phyloP scores from a whole-genome alignment of 2,113 vertebrate species.

The Casuarius casuarius region DNA sequence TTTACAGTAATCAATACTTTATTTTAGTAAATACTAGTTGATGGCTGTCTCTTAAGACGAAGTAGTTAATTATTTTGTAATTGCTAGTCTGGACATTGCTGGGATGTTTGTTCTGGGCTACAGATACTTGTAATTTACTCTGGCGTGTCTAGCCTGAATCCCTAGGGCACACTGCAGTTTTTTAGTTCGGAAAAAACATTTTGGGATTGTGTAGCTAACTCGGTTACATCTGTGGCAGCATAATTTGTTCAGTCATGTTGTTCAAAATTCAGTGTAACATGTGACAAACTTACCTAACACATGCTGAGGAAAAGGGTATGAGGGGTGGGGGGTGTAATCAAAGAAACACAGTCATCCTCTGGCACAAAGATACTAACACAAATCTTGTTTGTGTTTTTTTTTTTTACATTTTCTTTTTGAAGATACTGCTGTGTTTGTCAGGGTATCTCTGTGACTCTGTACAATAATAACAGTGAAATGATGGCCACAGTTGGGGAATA shows the following conservation, averaged over 20 bases:
- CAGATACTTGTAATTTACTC: neutral
- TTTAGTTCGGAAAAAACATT: neutral
- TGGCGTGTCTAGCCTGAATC: neutral
- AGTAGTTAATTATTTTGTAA: neutral
- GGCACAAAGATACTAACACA: neutral
- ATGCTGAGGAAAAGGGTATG: neutral
- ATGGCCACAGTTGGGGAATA: neutral
- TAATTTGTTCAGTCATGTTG: slow-evolving; percentile 15
- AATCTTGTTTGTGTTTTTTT: neutral
- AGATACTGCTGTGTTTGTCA: neutral
- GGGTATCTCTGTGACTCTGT: neutral
- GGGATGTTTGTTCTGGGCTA: neutral
- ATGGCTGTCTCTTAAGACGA: neutral
- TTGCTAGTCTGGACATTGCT: neutral
- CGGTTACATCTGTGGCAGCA: neutral
- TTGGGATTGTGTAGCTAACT: neutral
- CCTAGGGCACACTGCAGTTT: neutral
- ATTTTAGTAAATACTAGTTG: neutral
- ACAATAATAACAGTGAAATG: neutral
- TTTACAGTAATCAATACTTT: neutral
- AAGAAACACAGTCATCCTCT: neutral
- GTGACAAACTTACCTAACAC: neutral
- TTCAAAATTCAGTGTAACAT: neutral
- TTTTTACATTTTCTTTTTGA: too few relatives aligned
- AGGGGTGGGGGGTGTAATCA: neutral